phyloP scores from a whole-genome alignment of 2,797 vertebrate genomes.

The Naso thynnoides region DNA sequence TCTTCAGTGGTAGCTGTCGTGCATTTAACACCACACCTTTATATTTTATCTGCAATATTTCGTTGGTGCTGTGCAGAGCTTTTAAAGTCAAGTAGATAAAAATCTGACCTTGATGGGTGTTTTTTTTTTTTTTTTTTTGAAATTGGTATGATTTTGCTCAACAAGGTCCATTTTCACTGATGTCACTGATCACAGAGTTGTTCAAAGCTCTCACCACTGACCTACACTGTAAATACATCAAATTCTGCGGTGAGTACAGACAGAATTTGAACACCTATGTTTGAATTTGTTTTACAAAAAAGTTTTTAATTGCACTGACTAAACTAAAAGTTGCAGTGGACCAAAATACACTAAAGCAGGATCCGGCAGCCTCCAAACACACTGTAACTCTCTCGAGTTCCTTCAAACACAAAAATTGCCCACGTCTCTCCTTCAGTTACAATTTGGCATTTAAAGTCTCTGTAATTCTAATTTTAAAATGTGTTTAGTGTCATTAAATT shows the following conservation, averaged over 20 bases:
- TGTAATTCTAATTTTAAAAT: background rate
- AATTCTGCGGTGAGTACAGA: background rate
- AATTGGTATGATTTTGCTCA: background rate
- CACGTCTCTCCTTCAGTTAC: no score
- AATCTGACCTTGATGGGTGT: background rate
- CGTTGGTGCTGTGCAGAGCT: background rate
- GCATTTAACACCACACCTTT: background rate
- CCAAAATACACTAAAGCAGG: background rate
- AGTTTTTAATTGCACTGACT: conserved; percentile 3
- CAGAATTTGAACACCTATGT: background rate
- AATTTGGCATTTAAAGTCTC: no score
- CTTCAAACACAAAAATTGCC: no score
- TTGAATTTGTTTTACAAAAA: background rate
- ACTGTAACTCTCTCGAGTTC: background rate
- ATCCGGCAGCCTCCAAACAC: background rate
- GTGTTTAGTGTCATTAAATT: background rate
- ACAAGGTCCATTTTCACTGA: background rate
- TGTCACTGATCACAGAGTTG: background rate
- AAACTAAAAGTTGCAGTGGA: conserved; percentile 3
- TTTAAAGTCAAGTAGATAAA: background rate
- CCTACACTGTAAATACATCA: background rate
- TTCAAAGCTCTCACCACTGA: conserved; percentile 1
- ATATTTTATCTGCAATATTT: background rate
- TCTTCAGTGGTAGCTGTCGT: background rate
- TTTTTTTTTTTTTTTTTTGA: no score